Base-by-base conservation (phyloP, 2,113 vertebrate genomes). In the Gobiocypris rarus region DNA sequence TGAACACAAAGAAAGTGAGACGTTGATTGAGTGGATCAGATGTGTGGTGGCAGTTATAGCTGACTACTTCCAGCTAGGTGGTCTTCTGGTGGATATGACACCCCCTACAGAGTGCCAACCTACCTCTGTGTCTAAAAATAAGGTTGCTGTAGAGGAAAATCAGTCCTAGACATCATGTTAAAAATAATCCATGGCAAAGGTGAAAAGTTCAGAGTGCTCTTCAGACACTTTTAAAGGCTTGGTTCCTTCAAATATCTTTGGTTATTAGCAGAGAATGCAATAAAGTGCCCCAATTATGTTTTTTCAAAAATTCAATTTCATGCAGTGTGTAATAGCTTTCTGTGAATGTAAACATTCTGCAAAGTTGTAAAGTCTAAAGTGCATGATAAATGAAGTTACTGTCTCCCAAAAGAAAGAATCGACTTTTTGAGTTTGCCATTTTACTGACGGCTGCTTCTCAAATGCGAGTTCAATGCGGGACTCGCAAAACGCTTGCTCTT, bases 171-270 rank as follows among this genome's bases (percentile, higher is more conserved):
- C 56, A 6, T 45, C 58, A 48, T 1, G 41, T 17, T 63, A 48
- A 79, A 79, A 63, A 63, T 79, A 79, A 79, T 43, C n/a, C 9
- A 15, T 6, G 58, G 24, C 74, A 45, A 38, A 63, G 56, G n/a
- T 61, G 4, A 79, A 79, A 15, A 48, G 38, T 61, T 14, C 76
- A 61, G 38, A 13, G n/a, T 59, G 75, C 56, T 38, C 14, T 78
- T 59, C 13, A 17, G 31, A 0, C 22, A 59, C 58, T 22, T 63
- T 24, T 3, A 61, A 63, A 43, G 4, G 24, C 13, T 26, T 48
- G 6, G 22, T 17, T 50, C 43, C 6, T 50, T 74, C 7, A 74
- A 43, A 50, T 1, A 3, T 26, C n/a, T 17, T 74, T 0, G 1
- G 38, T 5, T 70, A 70, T 70, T 43, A 43, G 5, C 22, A 43